Base-by-base conservation (phyloP, 1,140 invertebrate species). In the Delia radicum region DNA sequence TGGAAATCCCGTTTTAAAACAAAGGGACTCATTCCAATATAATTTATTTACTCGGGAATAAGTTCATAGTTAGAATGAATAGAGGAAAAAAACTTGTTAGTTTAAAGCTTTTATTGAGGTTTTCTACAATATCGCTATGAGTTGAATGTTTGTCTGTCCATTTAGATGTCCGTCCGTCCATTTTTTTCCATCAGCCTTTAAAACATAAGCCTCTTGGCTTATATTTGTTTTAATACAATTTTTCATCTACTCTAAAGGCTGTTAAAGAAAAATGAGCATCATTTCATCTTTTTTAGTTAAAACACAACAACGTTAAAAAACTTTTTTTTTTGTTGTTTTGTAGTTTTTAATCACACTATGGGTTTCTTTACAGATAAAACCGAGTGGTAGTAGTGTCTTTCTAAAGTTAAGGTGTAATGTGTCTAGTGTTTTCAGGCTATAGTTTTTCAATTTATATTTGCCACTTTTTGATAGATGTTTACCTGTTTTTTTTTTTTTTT, bases 391-490 rank as follows among this genome's bases (percentile, higher is more conserved):
- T 46, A n/a, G n/a, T 63, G 27, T 62, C 61, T 63, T 0, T 8
- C 7, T 33, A 10, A 67, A 31, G 29, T 69, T 31, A 69, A 69
- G 65, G 65, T 69, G 65, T 69, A 33, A 33, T 18, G 65, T 69
- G 65, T 69, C 65, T 33, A 33, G n/a, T 33, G 65, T 33, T 33
- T 69, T 69, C 65, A 33, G 65, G 65, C 65, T 69, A 69, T 69
- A 33, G 29, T 69, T 69, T 69, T 69, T 69, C 65, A 69, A 69
- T 69, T 69, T 69, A 69, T 69, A 69, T 69, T 69, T 69, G 65
- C 65, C 65, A 69, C 29, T 33, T 33, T 33, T 69, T 69, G 65
- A 69, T 69, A 69, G 65, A 69, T 69, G 65, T 65, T 65, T 65
- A 65, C 29, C 65, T 27, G 28, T 69, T 69, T 67, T n/a, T 29